Evolutionary conservation across 1,140 invertebrate species (phyloP), one percentile per base, ranked within the genome.

Genomic region (Drosophila arawakana): DNA sequence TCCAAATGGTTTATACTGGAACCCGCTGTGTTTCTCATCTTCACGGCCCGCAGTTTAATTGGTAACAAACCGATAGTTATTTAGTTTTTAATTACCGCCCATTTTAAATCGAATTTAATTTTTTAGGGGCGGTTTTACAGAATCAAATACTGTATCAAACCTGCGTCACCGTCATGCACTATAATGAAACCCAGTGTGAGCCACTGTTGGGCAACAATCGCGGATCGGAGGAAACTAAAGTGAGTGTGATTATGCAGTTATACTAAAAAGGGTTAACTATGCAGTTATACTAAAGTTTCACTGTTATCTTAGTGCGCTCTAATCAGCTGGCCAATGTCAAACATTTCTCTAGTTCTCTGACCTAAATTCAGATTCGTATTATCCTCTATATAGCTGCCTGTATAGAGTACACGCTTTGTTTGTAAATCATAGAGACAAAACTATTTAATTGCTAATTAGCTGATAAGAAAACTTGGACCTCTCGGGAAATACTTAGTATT

Each of bases 131-230:
- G 77, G 91, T 92, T 57, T 74, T 83, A 67, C 91, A 91, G 50
- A 92, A 91, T 76, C 91, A 91, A 15, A 80, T 92, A 30, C 73
- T 92, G 15, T 92, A 92, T 57, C 76, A 92, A 57, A 92, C 91
- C 46, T 92, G 91, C 71, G 74, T 91, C 10, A 83, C 75, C 43
- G 66, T 92, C 25, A 80, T 76, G 60, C 67, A 92, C 54, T 88
- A 65, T 11, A 92, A 91, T 60, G 88, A 76, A 25, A 78, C 84
- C 5, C 73, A 91, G 44, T 92, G 91, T 41, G 69, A 90, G 15
- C 88, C 91, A 25, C 58, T 92, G 52, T 47, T 81, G 43, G 91
- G 91, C 67, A 82, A 90, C 13, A 75, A 90, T 77, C 80, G 76
- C 2, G 91, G 78, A 35, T 73, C 91, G n/a, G 76, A 80, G 25